Evolutionary conservation across 2,888 invertebrate genomes (phyloP).

Genomic region (Xestia ashworthii): DNA sequence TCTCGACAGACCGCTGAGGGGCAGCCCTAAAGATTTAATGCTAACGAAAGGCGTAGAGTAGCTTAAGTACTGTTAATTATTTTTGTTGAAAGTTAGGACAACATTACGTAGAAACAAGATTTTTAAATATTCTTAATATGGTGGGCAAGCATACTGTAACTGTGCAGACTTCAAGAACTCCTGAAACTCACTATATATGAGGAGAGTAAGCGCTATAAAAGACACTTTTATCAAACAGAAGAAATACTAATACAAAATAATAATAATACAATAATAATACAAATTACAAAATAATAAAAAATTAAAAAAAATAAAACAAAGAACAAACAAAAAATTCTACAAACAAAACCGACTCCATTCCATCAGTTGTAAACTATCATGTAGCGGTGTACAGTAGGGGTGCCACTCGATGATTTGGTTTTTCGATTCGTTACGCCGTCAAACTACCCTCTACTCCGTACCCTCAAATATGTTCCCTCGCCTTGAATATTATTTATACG

Average conservation of each 20-base stretch:
- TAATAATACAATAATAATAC: no score
- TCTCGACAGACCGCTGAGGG: conserved; percentile 89
- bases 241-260: not conserved
- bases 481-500: conserved; percentile 91
- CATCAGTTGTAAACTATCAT: conserved; percentile 85
- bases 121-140: not conserved
- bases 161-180: not conserved
- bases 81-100: not conserved
- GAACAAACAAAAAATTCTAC: conserved; percentile 33
- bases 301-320: not conserved
- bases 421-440: conserved; percentile 91
- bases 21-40: conserved; percentile 87
- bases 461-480: conserved; percentile 90
- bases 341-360: conserved; percentile 73
- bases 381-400: conserved; percentile 89
- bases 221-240: not conserved
- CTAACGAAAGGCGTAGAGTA: conserved; percentile 77
- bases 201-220: not conserved
- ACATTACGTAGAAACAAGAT: not conserved
- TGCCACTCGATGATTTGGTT: conserved; percentile 91
- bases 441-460: conserved; percentile 89
- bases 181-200: not conserved
- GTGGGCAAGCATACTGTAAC: not conserved
- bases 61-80: conserved; percentile 22
- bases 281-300: not conserved